These are phyloP conservation scores for Ciona savignyi DNA, from an alignment of 23 tunicate species.

Conservation along the genomic window DNA sequence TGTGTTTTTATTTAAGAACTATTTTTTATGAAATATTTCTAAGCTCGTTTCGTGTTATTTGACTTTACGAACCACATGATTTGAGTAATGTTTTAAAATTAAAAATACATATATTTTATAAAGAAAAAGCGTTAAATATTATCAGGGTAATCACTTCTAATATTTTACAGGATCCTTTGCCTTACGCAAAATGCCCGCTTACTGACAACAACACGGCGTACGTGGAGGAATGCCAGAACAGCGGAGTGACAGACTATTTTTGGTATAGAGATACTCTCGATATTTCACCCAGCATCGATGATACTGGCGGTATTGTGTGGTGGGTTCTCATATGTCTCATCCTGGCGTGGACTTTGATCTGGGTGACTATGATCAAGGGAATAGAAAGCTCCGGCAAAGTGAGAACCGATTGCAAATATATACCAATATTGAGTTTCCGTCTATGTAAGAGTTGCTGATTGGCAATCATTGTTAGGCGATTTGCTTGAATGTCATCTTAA, in stretches of 20 bases:
- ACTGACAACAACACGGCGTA: slow-evolving; percentile 65
- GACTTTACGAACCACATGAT: too few relatives aligned
- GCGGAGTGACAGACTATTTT: slow-evolving; percentile 78
- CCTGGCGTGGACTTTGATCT: slow-evolving; percentile 66
- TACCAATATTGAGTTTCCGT: not conserved
- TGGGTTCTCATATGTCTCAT: slow-evolving; percentile 75
- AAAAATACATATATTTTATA: too few relatives aligned
- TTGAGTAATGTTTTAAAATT: too few relatives aligned
- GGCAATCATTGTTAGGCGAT: too few relatives aligned
- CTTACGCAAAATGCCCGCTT: slow-evolving; percentile 78
- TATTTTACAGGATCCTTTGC: slow-evolving; percentile 77
- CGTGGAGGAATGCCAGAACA: slow-evolving; percentile 40
- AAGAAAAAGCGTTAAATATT: too few relatives aligned
- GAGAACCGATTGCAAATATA: not conserved
- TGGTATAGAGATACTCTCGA: slow-evolving; percentile 91
- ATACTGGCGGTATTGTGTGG: slow-evolving; percentile 82
- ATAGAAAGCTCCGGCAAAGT: slow-evolving; percentile 95
- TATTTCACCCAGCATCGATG: slow-evolving; percentile 35
- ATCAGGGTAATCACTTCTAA: not conserved
- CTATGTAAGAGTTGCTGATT: too few relatives aligned
- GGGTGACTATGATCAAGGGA: slow-evolving; percentile 91
- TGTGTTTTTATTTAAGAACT: too few relatives aligned
- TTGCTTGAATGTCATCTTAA: too few relatives aligned
- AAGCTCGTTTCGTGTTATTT: too few relatives aligned
- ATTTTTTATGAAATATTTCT: too few relatives aligned